phyloP scores from a whole-genome alignment of 2,113 vertebrate species.

The Syngnathoides biaculeatus region DNA sequence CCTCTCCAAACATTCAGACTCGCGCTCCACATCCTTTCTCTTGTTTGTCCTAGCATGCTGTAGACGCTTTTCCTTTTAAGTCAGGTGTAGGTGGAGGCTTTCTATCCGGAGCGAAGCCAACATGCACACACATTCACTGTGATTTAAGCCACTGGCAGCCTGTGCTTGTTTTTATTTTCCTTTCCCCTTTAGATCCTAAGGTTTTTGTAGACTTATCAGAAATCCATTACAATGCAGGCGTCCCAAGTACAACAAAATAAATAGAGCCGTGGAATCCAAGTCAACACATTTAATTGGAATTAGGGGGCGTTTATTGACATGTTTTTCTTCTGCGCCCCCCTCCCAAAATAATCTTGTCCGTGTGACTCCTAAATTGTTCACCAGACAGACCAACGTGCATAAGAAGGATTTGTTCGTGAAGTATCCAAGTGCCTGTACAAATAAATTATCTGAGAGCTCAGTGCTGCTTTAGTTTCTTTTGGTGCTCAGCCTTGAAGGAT shows the following conservation, averaged over 20 bases:
- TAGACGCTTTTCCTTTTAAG: slow-evolving; percentile 46
- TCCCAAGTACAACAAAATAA: slow-evolving; percentile 1
- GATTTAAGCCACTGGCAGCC: slow-evolving; percentile 20
- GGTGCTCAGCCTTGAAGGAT: slow-evolving; percentile 9
- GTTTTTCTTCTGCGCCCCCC: slow-evolving; percentile 3
- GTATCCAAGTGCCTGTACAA: slow-evolving; percentile 17
- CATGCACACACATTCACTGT: neutral
- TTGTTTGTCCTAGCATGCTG: slow-evolving; percentile 34
- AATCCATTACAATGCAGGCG: slow-evolving; percentile 18
- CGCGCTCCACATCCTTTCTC: slow-evolving; percentile 6
- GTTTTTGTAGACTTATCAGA: slow-evolving; percentile 14
- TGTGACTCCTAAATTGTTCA: slow-evolving; percentile 21
- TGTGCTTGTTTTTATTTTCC: neutral
- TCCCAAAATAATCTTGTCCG: slow-evolving; percentile 8
- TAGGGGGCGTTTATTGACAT: slow-evolving; percentile 8
- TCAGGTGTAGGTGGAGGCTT: slow-evolving; percentile 48
- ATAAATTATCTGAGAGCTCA: slow-evolving; percentile 27
- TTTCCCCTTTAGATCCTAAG: neutral
- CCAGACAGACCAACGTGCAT: slow-evolving; percentile 4
- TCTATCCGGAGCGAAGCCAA: slow-evolving; percentile 19
- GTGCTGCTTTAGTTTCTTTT: slow-evolving; percentile 8
- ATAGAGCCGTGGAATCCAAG: neutral
- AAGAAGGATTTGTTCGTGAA: slow-evolving; percentile 18
- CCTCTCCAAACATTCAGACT: neutral
- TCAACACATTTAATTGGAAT: slow-evolving; percentile 10